A percentile compares a stretch with the other conserved stretches of the same genome.
Conservation (phyloP, 64 coral and sea anemone species). For the Pocillopora damicornis region DNA sequence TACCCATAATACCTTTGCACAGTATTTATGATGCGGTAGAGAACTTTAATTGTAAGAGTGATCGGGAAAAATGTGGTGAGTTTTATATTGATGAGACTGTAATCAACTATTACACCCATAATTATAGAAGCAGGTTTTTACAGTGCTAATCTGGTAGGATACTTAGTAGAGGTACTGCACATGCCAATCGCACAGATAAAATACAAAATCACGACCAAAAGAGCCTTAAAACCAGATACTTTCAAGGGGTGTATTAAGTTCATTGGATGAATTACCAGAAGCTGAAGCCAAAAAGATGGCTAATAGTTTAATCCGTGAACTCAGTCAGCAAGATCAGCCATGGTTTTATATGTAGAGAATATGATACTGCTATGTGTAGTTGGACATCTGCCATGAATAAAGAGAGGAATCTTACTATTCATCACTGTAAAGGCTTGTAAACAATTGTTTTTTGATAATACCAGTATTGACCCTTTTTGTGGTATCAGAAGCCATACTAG, state of each 20-base stretch:
- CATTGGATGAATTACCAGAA: conserved; percentile 8
- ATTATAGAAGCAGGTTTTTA: background rate
- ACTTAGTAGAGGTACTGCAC: background rate
- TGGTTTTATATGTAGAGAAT: conserved; percentile 27
- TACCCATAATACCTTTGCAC: too few species aligned
- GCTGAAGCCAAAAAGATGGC: conserved; percentile 16
- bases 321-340: background rate
- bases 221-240: conserved; percentile 38
- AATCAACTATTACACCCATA: background rate
- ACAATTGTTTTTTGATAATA: conserved; percentile 9
- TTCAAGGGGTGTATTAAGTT: background rate
- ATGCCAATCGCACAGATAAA: background rate
- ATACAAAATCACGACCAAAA: conserved; percentile 15
- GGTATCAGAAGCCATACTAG: conserved; percentile 29
- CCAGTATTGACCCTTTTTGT: conserved; percentile 39
- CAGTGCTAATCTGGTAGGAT: background rate
- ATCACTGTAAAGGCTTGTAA: background rate
- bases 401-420: conserved; percentile 32
- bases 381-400: conserved; percentile 28
- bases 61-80: background rate
- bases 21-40: too few species aligned
- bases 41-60: too few species aligned
- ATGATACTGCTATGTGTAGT: conserved; percentile 40
- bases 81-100: conserved; percentile 4
- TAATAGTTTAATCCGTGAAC: conserved; percentile 20